Percentiles rank a stretch among this genome's conserved stretches.
Evolutionary conservation across 1,140 invertebrate species (phyloP).

Genomic region (Ectropis grisescens): DNA sequence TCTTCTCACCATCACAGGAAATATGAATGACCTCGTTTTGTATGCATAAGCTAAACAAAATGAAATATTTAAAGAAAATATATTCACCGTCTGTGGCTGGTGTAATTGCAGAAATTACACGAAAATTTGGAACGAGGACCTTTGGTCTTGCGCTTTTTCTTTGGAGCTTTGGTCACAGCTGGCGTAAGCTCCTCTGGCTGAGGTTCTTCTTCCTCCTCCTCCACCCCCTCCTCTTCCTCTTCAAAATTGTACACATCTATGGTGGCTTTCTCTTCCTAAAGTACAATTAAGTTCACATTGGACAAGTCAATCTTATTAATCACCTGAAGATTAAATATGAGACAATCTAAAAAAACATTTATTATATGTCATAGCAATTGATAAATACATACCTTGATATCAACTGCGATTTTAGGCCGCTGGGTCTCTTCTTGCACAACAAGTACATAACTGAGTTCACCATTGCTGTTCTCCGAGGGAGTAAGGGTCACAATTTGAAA

Average conservation of each 20-base stretch:
- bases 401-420: conserved; percentile 36
- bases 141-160: conserved; percentile 10
- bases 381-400: conserved; percentile 42
- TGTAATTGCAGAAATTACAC: conserved; percentile 47
- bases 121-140: conserved; percentile 30
- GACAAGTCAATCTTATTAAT: too few species aligned
- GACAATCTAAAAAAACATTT: too few species aligned
- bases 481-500: conserved; percentile 91
- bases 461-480: conserved; percentile 83
- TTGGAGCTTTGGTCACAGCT: too few species aligned
- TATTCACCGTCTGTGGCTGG: conserved; percentile 48
- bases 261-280: conserved; percentile 34
- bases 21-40: too few species aligned
- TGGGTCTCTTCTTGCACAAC: conserved; percentile 83
- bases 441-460: conserved; percentile 91
- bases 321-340: too few species aligned
- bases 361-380: too few species aligned
- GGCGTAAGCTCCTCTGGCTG: background rate
- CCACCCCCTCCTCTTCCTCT: conserved; percentile 62
- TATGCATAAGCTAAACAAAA: too few species aligned
- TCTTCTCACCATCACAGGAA: too few species aligned
- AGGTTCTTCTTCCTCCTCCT: conserved; percentile 15
- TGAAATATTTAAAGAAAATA: too few species aligned
- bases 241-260: conserved; percentile 72
- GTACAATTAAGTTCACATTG: too few species aligned